Evolutionary conservation across 2,113 vertebrate genomes (phyloP), one percentile per base, ranked within the genome.

Genomic region (Danionella cerebrum): DNA sequence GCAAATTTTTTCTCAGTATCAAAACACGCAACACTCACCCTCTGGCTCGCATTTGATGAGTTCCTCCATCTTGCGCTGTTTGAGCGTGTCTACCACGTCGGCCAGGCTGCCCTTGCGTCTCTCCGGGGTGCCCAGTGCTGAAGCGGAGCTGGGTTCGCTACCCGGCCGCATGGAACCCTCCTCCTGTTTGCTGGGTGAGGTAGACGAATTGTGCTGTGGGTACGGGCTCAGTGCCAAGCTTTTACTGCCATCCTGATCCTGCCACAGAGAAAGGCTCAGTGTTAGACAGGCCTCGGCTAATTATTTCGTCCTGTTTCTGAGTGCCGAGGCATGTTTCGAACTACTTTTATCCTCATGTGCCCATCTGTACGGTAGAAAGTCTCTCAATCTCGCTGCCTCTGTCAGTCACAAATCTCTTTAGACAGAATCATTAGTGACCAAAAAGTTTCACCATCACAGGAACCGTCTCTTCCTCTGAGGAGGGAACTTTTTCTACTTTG

Each of bases 1-100:
- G 27, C 29, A 33, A 53, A 33, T 31, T 2, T 33, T n/a, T 31
- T 52, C 50, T 33, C n/a, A 9, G 14, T 24, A 39, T 36, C n/a
- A 2, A 57, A 57, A 8, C 38, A 6, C 24, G 16, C 19, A 3
- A 10, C 18, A 81, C 89, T 91, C 91, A 99, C 96, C 96, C 92
- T 99, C 95, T 31, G 95, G 95, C 82, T 99, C 96, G 1, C 94
- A 97, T 83, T 98, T 98, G 79, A 98, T 99, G 80, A 98, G 90
- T 84, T 98, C 96, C 77, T 98, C 96, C 95, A 99, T 98, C 86
- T 99, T 99, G 73, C 95, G 91, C 71, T 99, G 96, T 74, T 99
- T 99, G 83, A 99, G 89, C 64, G 95, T 93, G 88, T 99, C 96
- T 72, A 99, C 96, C 27, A 98, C 96, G 8, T 98, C 96, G 0